Evolutionary conservation across 2,888 invertebrate species (phyloP).

Genomic region (Branchinecta sandiegonensis): DNA sequence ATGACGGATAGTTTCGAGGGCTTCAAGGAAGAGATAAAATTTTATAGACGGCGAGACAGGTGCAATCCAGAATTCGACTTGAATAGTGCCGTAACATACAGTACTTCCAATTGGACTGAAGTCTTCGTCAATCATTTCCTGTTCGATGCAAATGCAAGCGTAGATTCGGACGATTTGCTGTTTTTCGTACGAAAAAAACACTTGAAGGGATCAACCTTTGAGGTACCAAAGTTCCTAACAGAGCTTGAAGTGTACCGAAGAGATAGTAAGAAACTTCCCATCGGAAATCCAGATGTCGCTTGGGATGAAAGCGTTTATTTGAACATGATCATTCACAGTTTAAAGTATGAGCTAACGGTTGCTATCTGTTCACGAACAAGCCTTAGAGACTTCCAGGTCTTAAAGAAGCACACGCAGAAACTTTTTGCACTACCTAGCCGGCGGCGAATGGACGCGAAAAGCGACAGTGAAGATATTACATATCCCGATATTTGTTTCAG

Average conservation of each 20-base stretch:
- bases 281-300: conserved; percentile 88
- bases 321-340: conserved; percentile 92
- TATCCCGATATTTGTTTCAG: conserved; percentile 99
- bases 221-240: conserved; percentile 73
- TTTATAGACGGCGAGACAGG: conserved; percentile 15
- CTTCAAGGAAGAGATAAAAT: conserved; percentile 8
- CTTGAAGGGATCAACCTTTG: conserved; percentile 69
- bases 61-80: conserved; percentile 45
- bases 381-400: conserved; percentile 90
- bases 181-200: conserved; percentile 91
- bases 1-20: conserved; percentile 8
- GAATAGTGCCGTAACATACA: conserved; percentile 80
- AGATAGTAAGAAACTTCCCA: conserved; percentile 89
- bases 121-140: conserved; percentile 85
- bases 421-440: conserved; percentile 96
- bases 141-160: conserved; percentile 72
- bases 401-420: conserved; percentile 74
- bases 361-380: conserved; percentile 96
- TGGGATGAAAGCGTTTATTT: conserved; percentile 99
- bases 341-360: conserved; percentile 91
- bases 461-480: conserved; percentile 94
- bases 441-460: conserved; percentile 93
- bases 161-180: conserved; percentile 82
- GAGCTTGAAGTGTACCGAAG: conserved; percentile 94
- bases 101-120: conserved; percentile 89